phyloP scores from a whole-genome alignment of 2,113 vertebrate genomes.

The Poicephalus meyeri region DNA sequence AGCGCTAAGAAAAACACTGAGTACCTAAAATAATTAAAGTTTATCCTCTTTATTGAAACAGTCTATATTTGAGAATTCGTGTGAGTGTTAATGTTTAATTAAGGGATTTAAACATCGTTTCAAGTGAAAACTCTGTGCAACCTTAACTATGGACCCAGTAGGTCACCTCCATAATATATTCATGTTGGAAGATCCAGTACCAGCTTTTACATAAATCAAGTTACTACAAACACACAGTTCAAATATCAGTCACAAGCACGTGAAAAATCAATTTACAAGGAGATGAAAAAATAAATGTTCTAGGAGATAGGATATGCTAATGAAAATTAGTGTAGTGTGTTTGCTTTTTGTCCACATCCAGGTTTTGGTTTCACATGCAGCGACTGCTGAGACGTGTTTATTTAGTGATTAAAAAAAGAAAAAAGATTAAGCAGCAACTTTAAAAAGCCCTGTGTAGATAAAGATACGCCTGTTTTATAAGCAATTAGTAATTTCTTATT shows the following conservation, averaged over 20 bases:
- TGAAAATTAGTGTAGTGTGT: constrained; percentile 55
- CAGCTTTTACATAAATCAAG: constrained; percentile 54
- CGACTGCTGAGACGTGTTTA: constrained; percentile 34
- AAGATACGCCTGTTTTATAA: constrained; percentile 28
- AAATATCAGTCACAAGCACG: constrained; percentile 55
- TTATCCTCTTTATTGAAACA: constrained; percentile 65
- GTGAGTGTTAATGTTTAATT: constrained; percentile 60
- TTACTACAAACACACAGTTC: constrained; percentile 65
- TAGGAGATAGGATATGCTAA: constrained; percentile 57
- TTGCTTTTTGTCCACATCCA: constrained; percentile 54
- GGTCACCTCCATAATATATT: constrained; percentile 54
- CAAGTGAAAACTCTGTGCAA: constrained; percentile 50
- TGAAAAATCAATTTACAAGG: constrained; percentile 66
- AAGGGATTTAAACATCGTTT: constrained; percentile 60
- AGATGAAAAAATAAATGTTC: constrained; percentile 68
- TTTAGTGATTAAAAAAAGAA: constrained; percentile 53
- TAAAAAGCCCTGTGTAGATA: constrained; percentile 45
- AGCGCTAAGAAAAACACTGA: constrained; percentile 13
- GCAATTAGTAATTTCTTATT: constrained; percentile 55
- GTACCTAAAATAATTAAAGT: constrained; percentile 64
- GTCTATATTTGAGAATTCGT: constrained; percentile 49
- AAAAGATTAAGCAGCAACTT: constrained; percentile 55
- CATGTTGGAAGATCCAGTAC: constrained; percentile 37
- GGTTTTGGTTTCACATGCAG: constrained; percentile 49
- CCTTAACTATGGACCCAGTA: constrained; percentile 12